Evolutionary conservation across 2,113 vertebrate species (phyloP).

Genomic region (Passerina amoena): DNA sequence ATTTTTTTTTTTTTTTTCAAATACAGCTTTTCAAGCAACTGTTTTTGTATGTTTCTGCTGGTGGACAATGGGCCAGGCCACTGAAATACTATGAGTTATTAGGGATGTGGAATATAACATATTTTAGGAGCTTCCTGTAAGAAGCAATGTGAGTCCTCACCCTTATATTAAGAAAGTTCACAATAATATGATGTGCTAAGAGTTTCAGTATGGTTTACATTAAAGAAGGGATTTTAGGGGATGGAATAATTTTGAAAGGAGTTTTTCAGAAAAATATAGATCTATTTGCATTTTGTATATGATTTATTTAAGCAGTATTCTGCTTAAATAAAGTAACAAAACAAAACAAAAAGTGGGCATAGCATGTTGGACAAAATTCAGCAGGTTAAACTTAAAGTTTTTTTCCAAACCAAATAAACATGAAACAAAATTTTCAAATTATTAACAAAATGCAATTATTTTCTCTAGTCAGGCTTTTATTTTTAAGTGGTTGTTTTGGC

Average conservation of each 20-base stretch:
- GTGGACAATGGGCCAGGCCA: neutral
- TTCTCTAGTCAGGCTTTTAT: neutral
- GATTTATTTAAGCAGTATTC: neutral
- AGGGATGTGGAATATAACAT: neutral
- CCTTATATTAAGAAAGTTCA: neutral
- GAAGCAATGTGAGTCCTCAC: neutral
- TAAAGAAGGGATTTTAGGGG: neutral
- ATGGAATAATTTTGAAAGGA: neutral
- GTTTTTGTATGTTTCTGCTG: neutral
- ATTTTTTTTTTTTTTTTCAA: neutral
- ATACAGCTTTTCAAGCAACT: neutral
- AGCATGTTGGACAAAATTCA: neutral
- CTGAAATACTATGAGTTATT: neutral
- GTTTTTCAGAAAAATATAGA: neutral
- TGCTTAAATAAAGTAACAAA: neutral
- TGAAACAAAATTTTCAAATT: neutral
- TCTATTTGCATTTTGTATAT: neutral
- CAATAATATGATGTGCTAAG: neutral
- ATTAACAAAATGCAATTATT: neutral
- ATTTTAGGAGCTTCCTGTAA: neutral
- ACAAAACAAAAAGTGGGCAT: neutral
- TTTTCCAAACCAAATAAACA: neutral
- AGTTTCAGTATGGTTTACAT: neutral
- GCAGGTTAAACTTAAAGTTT: neutral
- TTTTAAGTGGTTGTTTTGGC: neutral